Percentiles rank a stretch among this genome's conserved stretches.
phyloP scores from a whole-genome alignment of 2,113 vertebrate species.

The Philantomba maxwellii region DNA sequence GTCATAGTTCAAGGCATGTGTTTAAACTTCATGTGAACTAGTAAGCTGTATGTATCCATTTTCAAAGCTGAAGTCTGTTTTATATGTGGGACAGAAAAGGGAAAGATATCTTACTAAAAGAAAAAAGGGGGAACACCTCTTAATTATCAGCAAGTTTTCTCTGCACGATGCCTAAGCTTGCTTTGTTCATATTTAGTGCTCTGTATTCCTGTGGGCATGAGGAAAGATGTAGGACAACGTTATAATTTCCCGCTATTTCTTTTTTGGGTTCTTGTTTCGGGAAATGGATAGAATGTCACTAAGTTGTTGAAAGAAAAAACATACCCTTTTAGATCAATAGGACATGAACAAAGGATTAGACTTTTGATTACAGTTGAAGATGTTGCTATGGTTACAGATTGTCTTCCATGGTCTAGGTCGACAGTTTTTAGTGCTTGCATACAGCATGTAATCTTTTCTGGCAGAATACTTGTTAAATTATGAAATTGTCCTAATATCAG shows the following conservation, averaged over 20 bases:
- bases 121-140: background rate
- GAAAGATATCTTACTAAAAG: background rate
- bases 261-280: background rate
- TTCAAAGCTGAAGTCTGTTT: background rate
- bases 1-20: background rate
- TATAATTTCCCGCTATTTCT: background rate
- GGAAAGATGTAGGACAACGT: background rate
- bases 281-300: conserved; percentile 1
- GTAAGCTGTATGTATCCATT: background rate
- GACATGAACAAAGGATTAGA: conserved; percentile 12
- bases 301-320: background rate
- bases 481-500: conserved; percentile 7
- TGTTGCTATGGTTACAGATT: conserved; percentile 23
- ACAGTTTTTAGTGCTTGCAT: background rate
- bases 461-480: conserved; percentile 27
- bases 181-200: background rate
- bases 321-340: conserved; percentile 22
- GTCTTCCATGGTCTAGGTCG: background rate
- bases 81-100: background rate
- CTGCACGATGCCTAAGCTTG: background rate
- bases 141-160: background rate
- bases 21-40: background rate
- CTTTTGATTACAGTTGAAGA: background rate
- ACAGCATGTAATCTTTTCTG: background rate
- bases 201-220: background rate